phyloP scores from a whole-genome alignment of 2,888 invertebrate genomes.

The Corythucha ciliata region DNA sequence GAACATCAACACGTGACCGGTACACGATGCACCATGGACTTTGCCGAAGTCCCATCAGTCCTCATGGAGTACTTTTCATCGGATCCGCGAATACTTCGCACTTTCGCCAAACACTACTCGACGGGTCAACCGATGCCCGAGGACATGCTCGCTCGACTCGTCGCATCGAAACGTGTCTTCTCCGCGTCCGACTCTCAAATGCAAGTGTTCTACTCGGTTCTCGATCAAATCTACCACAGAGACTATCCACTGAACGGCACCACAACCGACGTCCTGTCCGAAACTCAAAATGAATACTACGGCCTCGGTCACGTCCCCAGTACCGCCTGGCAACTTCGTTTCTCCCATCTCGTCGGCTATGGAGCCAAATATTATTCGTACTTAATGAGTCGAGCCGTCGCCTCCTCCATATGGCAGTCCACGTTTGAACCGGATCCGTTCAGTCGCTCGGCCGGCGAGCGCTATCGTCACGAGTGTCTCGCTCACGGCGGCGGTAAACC shows the following conservation, averaged over 20 bases:
- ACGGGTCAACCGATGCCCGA: slow-evolving; percentile 77
- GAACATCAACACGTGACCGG: slow-evolving; percentile 95
- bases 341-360: slow-evolving; percentile 94
- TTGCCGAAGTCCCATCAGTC: slow-evolving; percentile 98
- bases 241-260: slow-evolving; percentile 44
- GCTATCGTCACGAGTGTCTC: slow-evolving; percentile 65
- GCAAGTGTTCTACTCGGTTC: slow-evolving; percentile 76
- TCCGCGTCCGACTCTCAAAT: slow-evolving; percentile 80
- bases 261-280: slow-evolving; percentile 65
- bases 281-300: slow-evolving; percentile 74
- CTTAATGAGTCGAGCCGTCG: slow-evolving; percentile 85
- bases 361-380: slow-evolving; percentile 99
- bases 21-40: slow-evolving; percentile 93
- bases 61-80: slow-evolving; percentile 96
- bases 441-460: slow-evolving; percentile 64
- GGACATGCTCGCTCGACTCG: slow-evolving; percentile 65
- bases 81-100: slow-evolving; percentile 69
- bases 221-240: slow-evolving; percentile 85
- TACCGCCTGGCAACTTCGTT: slow-evolving; percentile 92
- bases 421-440: slow-evolving; percentile 74
- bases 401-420: slow-evolving; percentile 85
- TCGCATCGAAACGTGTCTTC: slow-evolving; percentile 77
- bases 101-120: slow-evolving; percentile 84
- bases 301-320: slow-evolving; percentile 76
- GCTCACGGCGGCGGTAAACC: slow-evolving; percentile 82